Evolutionary conservation across 2,797 vertebrate species (phyloP).

Genomic region (Hemibagrus guttatus): DNA sequence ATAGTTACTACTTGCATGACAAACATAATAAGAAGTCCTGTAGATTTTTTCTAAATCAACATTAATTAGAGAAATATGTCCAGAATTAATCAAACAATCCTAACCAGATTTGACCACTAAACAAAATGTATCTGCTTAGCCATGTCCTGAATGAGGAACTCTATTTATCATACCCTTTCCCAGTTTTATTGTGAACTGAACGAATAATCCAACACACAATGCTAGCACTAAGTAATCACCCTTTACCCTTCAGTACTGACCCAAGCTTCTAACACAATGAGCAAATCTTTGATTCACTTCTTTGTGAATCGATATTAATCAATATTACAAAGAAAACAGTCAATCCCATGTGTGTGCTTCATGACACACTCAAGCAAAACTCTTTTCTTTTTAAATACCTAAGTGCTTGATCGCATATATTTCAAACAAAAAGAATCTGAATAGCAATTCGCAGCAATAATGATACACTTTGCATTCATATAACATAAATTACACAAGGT

Average conservation of each 20-base stretch:
- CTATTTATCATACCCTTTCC: background rate
- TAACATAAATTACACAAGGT: background rate
- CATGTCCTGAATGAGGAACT: background rate
- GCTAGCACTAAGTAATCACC: background rate
- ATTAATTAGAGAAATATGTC: background rate
- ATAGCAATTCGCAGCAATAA: background rate
- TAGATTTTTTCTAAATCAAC: background rate
- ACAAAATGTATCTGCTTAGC: background rate
- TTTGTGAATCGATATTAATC: slow-evolving; percentile 6
- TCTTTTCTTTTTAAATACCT: background rate
- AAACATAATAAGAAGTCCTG: background rate
- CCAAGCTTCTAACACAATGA: background rate
- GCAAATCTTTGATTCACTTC: background rate
- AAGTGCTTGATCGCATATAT: background rate
- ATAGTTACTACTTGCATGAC: background rate
- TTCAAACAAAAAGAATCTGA: background rate
- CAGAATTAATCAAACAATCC: background rate
- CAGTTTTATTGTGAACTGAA: background rate
- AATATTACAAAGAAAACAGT: background rate
- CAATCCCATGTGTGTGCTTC: background rate
- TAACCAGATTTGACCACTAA: background rate
- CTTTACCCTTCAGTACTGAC: background rate
- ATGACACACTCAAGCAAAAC: too few relatives aligned
- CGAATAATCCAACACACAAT: background rate
- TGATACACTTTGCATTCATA: background rate